phyloP scores from a whole-genome alignment of 2,888 invertebrate species.

The Craniophora ligustri region DNA sequence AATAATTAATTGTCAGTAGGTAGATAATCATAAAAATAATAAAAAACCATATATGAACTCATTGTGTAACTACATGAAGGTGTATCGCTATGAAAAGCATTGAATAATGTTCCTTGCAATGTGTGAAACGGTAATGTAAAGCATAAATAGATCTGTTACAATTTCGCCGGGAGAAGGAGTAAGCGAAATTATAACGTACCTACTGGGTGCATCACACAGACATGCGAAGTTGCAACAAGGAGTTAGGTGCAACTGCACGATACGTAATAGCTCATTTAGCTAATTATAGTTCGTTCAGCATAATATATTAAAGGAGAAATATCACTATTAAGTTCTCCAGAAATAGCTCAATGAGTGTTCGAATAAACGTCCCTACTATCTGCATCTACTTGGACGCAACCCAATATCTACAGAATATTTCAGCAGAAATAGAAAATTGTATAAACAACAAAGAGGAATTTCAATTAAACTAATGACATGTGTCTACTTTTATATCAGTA shows the following conservation, averaged over 20 bases:
- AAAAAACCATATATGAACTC: slow-evolving; percentile 23
- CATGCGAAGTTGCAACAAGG: slow-evolving; percentile 60
- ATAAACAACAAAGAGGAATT: slow-evolving; percentile 47
- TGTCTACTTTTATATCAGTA: slow-evolving; percentile 11
- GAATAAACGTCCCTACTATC: slow-evolving; percentile 74
- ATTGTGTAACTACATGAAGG: slow-evolving; percentile 43
- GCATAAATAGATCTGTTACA: slow-evolving; percentile 66
- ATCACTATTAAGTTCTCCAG: slow-evolving; percentile 34
- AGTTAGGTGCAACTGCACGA: slow-evolving; percentile 57
- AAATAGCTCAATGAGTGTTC: slow-evolving; percentile 73
- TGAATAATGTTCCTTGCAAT: slow-evolving; percentile 86
- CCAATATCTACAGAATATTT: slow-evolving; percentile 72
- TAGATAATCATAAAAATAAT: no score
- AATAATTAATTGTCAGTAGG: slow-evolving; percentile 8
- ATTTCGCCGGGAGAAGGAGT: slow-evolving; percentile 43
- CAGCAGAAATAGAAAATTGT: slow-evolving; percentile 49
- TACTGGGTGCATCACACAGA: slow-evolving; percentile 57
- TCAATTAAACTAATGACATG: slow-evolving; percentile 31
- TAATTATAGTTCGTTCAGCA: slow-evolving; percentile 32
- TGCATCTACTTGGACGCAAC: slow-evolving; percentile 85
- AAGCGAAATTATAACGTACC: slow-evolving; percentile 61
- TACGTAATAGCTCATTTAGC: slow-evolving; percentile 65
- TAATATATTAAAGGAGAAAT: slow-evolving; percentile 19
- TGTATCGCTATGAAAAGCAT: slow-evolving; percentile 63
- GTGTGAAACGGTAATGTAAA: slow-evolving; percentile 75